Base-by-base conservation (phyloP, 2,797 vertebrate species). In the Gymnoscopelus braueri region DNA sequence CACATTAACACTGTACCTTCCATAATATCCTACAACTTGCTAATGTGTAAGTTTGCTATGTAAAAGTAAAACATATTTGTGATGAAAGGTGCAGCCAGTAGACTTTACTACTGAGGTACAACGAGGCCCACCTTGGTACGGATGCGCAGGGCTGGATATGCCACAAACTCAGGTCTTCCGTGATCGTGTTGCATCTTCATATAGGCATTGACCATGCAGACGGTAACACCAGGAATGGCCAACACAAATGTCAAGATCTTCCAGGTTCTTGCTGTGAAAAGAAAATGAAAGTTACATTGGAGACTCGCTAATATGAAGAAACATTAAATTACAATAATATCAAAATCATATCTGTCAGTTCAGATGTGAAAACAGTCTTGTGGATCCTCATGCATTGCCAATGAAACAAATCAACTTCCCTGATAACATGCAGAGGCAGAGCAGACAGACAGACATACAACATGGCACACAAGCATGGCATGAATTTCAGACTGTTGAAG, bases 181-280 rank as follows among this genome's bases (percentile, higher is more conserved):
- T 80, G 90, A 0, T 76, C 48, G 12, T 92, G 90, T 48, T 86
- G 68, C 2, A 60, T 47, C 83, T 95, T 94, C 87, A 96, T 82
- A 92, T 94, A 94, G 61, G 52, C 92, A 15, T 97, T 97, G 70
- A 75, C 79, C 71, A 95, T 93, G 85, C 95, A 97, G 60, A 97
- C 87, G 0, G 15, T 68, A 3, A 97, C 96, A 0, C 92, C 91
- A 0, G 96, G 96, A 0, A 96, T 0, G 0, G 96, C 96, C 86
- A 97, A 24, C 39, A 90, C 23, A 0, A 91, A 84, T 6, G 85
- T 87, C 88, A 97, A 84, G 0, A 94, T 74, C 88, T 93, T 95
- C 96, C 96, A 97, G 57, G 93, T 95, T 65, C 59, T 91, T 3
- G 69, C 96, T 97, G 89, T 11, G 9, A 53, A 58, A 24, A 29